Evolutionary conservation across 2,888 invertebrate species (phyloP).

Genomic region (Maniola hyperantus): DNA sequence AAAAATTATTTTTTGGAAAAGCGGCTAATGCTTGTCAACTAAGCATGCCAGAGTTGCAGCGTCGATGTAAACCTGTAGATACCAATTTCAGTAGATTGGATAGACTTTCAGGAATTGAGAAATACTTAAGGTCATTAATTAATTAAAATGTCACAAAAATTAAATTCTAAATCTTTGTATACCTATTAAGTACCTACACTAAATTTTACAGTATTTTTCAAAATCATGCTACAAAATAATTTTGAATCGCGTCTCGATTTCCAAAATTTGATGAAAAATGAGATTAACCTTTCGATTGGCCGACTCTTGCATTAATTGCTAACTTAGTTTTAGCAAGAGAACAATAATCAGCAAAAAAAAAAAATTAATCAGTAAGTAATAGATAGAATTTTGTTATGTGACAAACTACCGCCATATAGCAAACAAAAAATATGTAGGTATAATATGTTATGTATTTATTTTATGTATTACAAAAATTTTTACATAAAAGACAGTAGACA

Average conservation of each 20-base stretch:
- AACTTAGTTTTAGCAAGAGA: background rate
- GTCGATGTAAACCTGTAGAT: background rate
- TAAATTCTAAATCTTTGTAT: constrained; percentile 9
- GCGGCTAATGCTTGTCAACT: too few relatives aligned
- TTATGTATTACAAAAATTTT: background rate
- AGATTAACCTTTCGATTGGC: too few relatives aligned
- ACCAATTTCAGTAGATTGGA: constrained; percentile 11
- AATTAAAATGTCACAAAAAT: background rate
- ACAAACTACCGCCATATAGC: background rate
- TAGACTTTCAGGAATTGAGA: constrained; percentile 30
- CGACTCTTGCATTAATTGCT: background rate
- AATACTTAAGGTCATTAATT: constrained; percentile 10
- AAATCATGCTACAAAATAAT: background rate
- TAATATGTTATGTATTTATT: too few relatives aligned
- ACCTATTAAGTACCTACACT: background rate
- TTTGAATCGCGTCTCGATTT: background rate
- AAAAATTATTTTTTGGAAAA: too few relatives aligned
- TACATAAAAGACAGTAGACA: constrained; percentile 15
- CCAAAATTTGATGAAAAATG: too few relatives aligned
- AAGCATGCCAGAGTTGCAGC: background rate
- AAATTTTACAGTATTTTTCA: background rate
- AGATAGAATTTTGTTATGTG: background rate
- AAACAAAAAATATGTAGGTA: too few relatives aligned
- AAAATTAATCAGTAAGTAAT: too few relatives aligned
- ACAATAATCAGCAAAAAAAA: background rate